A percentile compares a stretch with the other conserved stretches of the same genome.
Evolutionary conservation across 2,888 invertebrate species (phyloP).

Genomic region (Euzophera pinguis): DNA sequence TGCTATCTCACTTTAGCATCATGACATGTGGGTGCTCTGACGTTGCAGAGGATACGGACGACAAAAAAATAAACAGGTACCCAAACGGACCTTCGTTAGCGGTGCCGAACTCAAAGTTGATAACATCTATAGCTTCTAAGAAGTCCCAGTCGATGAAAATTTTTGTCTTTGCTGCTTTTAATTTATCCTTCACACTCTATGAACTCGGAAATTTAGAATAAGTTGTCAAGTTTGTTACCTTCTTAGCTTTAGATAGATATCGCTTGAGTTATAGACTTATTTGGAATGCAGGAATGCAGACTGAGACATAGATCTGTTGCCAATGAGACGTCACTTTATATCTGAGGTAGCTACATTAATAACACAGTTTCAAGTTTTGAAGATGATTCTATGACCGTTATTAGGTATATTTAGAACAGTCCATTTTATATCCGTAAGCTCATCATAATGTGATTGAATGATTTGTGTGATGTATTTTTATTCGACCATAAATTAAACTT

Average conservation of each 20-base stretch:
- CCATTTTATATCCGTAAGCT: too few relatives aligned
- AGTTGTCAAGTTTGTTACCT: conserved; percentile 60
- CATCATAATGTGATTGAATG: too few relatives aligned
- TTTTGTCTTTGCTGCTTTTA: conserved; percentile 56
- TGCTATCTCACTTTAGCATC: conserved; percentile 56
- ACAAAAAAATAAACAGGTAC: conserved; percentile 64
- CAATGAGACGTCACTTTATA: conserved; percentile 58
- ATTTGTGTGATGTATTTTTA: too few relatives aligned
- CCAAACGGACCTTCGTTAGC: conserved; percentile 65
- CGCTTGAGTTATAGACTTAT: conserved; percentile 56
- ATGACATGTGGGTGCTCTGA: conserved; percentile 50
- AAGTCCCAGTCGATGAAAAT: conserved; percentile 58
- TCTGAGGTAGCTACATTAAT: conserved; percentile 3
- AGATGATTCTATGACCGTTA: too few relatives aligned
- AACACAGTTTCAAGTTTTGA: too few relatives aligned
- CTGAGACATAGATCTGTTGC: conserved; percentile 46
- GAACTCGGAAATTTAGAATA: conserved; percentile 50
- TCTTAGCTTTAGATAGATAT: conserved; percentile 49
- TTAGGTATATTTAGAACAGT: too few relatives aligned
- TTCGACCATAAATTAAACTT: too few relatives aligned
- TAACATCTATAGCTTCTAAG: conserved; percentile 70
- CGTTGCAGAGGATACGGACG: conserved; percentile 39
- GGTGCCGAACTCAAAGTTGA: conserved; percentile 63
- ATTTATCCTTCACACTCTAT: conserved; percentile 70
- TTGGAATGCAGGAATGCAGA: conserved; percentile 62